Evolutionary conservation across 1,140 invertebrate genomes (phyloP).

Genomic region (Dolichoris vasculosae): DNA sequence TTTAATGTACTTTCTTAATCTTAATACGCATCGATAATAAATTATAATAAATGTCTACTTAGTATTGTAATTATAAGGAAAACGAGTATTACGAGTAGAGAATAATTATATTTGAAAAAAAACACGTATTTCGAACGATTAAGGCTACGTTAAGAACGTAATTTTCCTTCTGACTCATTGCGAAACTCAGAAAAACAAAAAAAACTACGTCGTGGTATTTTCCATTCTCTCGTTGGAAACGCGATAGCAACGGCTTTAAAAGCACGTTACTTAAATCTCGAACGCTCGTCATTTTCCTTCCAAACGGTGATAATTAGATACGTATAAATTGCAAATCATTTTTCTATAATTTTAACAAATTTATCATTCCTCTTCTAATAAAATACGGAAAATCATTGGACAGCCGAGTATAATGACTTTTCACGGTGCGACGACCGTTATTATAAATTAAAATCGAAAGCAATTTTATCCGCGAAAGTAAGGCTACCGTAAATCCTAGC

Average conservation of each 20-base stretch:
- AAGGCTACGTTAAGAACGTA: not conserved
- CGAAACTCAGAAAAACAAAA: constrained; percentile 26
- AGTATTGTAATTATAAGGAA: not conserved
- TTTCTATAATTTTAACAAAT: not conserved
- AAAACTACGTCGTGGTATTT: constrained; percentile 1
- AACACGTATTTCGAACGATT: not conserved
- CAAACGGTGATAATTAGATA: not conserved
- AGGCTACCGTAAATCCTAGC: too few species aligned
- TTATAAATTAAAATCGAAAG: too few species aligned
- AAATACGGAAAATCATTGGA: not conserved
- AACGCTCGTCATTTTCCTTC: not conserved
- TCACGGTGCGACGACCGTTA: too few species aligned
- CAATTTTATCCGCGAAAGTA: too few species aligned
- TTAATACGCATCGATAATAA: not conserved
- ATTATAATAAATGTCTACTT: not conserved
- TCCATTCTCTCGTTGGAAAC: constrained; percentile 10
- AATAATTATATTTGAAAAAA: not conserved
- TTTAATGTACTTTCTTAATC: too few species aligned
- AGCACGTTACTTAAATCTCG: not conserved
- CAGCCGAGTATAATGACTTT: too few species aligned
- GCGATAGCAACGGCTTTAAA: not conserved
- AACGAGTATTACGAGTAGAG: not conserved
- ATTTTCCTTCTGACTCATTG: constrained; percentile 30
- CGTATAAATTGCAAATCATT: not conserved
- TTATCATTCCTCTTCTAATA: not conserved